phyloP scores from a whole-genome alignment of 2,797 vertebrate species.

The Paratrypauchen microcephalus region DNA sequence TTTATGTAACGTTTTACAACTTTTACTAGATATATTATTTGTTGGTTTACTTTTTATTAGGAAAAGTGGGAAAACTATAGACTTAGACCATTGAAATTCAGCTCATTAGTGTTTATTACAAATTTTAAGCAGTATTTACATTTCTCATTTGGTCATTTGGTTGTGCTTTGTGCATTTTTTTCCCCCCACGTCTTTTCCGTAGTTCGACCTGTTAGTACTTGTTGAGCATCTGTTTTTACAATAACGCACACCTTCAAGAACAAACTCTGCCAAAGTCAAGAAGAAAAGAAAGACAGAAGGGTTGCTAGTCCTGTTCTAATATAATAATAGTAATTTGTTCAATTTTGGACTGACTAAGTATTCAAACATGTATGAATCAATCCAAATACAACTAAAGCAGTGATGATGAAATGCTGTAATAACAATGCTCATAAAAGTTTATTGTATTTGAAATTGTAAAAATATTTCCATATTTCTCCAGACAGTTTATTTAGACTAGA shows the following conservation, averaged over 20 bases:
- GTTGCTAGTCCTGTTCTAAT: background rate
- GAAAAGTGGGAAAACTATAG: background rate
- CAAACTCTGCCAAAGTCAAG: background rate
- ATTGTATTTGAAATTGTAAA: no score
- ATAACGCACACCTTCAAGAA: background rate
- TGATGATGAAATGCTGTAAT: no score
- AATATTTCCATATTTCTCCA: no score
- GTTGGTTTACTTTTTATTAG: background rate
- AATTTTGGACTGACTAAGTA: no score
- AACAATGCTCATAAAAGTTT: no score
- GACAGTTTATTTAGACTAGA: no score
- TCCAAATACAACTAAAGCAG: no score
- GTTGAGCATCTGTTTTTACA: slow-evolving; percentile 1
- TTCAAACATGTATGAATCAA: no score
- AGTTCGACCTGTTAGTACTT: background rate
- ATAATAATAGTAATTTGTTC: no score
- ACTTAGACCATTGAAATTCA: background rate
- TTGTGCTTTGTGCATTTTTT: background rate
- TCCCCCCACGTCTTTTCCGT: background rate
- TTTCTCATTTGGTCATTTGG: background rate
- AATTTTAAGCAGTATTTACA: background rate
- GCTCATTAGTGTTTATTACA: background rate
- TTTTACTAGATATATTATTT: background rate
- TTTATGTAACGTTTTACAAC: background rate
- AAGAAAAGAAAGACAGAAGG: background rate